Base-by-base conservation (phyloP, 2,797 vertebrate species). In the Erethizon dorsatum region DNA sequence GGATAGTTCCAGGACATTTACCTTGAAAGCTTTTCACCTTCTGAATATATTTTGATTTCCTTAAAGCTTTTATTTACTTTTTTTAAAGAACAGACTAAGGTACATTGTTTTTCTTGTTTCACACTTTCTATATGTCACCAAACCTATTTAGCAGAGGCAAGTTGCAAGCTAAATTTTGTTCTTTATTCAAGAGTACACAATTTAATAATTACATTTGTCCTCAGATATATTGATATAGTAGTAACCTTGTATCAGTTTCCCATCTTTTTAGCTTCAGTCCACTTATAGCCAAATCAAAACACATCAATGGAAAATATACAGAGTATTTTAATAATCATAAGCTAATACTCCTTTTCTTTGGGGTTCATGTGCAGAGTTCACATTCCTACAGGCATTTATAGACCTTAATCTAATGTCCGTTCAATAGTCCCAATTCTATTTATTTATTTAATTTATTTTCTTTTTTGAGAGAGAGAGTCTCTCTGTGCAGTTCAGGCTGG, bases 201-300 rank as follows among this genome's bases (percentile, higher is more conserved):
- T 57, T 94, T 61, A 88, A 45, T 90, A 80, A 82, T 90, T 84
- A 50, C 11, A 92, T 94, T 86, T 94, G 37, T 97, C 18, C 61
- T 47, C 28, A 73, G 73, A 83, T 18, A 79, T 63, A 91, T n/a
- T 84, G 31, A 61, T 77, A 79, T 5, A n/a, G 45, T 92, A 63
- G 3, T 94, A 61, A 59, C 37, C 78, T 88, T 84, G 3, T 92
- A 37, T 80, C 22, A 67, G 24, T 71, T 96, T 97, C 77, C 82
- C 80, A 31, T 67, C 22, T 45, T 67, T 71, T 83, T 77, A 67
- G 26, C 52, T 63, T 65, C 33, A 90, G 83, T 94, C 26, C 33
- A 59, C 52, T 85, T 95, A 26, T 82, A 83, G 45, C 50, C 52
- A 93, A 88, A 73, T 93, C 54, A 95, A 37, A 91, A 67, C 17